Percentiles rank a stretch among this genome's conserved stretches.
Evolutionary conservation across 1,140 invertebrate species (phyloP).

Genomic region (Nixonia krombeini): DNA sequence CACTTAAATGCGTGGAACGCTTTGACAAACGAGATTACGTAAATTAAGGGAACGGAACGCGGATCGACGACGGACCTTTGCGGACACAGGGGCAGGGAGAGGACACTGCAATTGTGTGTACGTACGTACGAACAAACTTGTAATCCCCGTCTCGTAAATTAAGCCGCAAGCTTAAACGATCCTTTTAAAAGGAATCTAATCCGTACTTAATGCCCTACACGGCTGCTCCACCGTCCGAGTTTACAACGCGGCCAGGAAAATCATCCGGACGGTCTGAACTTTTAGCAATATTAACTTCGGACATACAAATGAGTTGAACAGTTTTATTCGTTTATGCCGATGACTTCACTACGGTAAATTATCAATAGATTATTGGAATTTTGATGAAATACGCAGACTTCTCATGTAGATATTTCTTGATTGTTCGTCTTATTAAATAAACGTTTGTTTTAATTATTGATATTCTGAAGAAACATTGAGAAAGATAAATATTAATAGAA

Average conservation of each 20-base stretch:
- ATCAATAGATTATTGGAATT: too few relatives aligned
- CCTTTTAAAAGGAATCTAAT: slow-evolving; percentile 57
- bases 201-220: slow-evolving; percentile 51
- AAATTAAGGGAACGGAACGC: slow-evolving; percentile 43
- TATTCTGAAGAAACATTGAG: too few relatives aligned
- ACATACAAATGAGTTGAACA: background rate
- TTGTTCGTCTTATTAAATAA: too few relatives aligned
- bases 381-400: too few relatives aligned
- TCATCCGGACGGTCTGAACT: slow-evolving; percentile 24
- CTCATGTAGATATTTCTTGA: too few relatives aligned
- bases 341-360: too few relatives aligned
- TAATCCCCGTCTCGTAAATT: slow-evolving; percentile 57
- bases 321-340: too few relatives aligned
- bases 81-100: slow-evolving; percentile 32
- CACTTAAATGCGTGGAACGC: slow-evolving; percentile 36
- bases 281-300: slow-evolving; percentile 8
- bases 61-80: background rate
- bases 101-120: slow-evolving; percentile 48
- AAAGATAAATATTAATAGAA: too few relatives aligned
- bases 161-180: slow-evolving; percentile 55
- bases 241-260: slow-evolving; percentile 45
- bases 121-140: slow-evolving; percentile 52
- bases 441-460: too few relatives aligned
- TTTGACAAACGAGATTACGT: slow-evolving; percentile 49
- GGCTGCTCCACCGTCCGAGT: slow-evolving; percentile 29